Evolutionary conservation across 2,888 invertebrate genomes (phyloP), one percentile per base, ranked within the genome.

Genomic region (Tubulanus polymorphus): DNA sequence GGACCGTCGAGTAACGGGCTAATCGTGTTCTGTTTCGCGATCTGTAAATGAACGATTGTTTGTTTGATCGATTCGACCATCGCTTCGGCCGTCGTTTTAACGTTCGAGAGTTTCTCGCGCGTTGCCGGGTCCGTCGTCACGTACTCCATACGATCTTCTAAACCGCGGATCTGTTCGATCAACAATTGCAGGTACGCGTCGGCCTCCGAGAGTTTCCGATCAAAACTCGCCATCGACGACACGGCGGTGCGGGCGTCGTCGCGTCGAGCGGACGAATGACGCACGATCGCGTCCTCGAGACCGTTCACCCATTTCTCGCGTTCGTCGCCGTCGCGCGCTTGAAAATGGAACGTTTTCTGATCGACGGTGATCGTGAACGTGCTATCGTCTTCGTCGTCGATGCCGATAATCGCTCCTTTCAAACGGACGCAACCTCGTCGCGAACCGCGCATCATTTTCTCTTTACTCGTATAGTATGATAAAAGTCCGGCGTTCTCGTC

Each of bases 271-370:
- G n/a, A n/a, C n/a, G 80, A 87, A 81, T 94, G 93, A 63, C 91
- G 84, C 53, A 88, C 82, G 78, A 97, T 96, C 35, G 94, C 93
- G 76, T 93, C 93, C 80, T 99, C 96, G 60, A 99, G 82, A 41
- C 92, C 91, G 37, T 91, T 86, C 55, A 99, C 91, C 99, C 99
- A 99, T 66, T 89, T 87, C 78, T 97, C 96, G 51, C 97, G 84
- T 78, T 99, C 97, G 53, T 91, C 90, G 15, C 89, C 88, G 80
- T 96, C 93, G 66, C 93, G 85, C 23, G 97, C 96, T 85, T 99
- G 97, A 80, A 99, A 95, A 81, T 99, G 99, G 82, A 99, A 99
- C 15, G 95, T 95, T 81, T 99, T 99, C 71, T 95, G 93, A 81
- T 99, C 99, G 50, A 96, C 96, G 3, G 76, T 71, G 72, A 99